These are phyloP conservation scores for Stegana nigrithorax DNA, from an alignment of 2,888 invertebrate species.

Conservation along the genomic window DNA sequence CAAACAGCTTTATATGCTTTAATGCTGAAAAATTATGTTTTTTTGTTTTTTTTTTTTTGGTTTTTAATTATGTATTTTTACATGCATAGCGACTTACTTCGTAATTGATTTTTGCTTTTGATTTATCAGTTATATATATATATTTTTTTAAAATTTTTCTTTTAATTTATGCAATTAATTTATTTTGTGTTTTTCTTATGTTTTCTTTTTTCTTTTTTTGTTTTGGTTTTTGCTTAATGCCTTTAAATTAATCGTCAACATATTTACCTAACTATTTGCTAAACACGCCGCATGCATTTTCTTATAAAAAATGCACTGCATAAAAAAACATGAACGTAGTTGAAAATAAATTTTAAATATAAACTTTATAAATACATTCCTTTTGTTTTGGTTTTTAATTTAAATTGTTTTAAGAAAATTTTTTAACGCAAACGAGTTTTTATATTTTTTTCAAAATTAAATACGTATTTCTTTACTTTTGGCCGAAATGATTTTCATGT, in stretches of 20 bases:
- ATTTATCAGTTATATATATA: background rate
- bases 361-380: slow-evolving; percentile 31
- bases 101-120: slow-evolving; percentile 44
- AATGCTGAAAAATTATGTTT: slow-evolving; percentile 13
- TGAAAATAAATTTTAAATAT: slow-evolving; percentile 35
- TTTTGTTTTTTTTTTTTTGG: slow-evolving; percentile 32
- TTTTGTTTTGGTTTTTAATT: slow-evolving; percentile 25
- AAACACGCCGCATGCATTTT: too few species aligned
- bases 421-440: too few species aligned
- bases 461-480: background rate
- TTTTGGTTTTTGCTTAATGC: slow-evolving; percentile 1
- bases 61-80: slow-evolving; percentile 33
- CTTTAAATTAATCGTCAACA: slow-evolving; percentile 4
- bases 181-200: slow-evolving; percentile 21
- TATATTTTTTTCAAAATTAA: background rate
- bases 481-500: background rate
- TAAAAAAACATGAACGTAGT: too few species aligned
- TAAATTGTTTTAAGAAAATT: too few species aligned
- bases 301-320: too few species aligned
- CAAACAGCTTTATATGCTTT: background rate
- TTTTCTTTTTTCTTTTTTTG: background rate
- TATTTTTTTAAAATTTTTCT: too few species aligned
- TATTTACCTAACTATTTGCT: slow-evolving; percentile 13
- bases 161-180: slow-evolving; percentile 48
- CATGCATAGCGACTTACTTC: slow-evolving; percentile 49